Evolutionary conservation across 1,140 invertebrate species (phyloP).

Genomic region (Zophobas atratus): DNA sequence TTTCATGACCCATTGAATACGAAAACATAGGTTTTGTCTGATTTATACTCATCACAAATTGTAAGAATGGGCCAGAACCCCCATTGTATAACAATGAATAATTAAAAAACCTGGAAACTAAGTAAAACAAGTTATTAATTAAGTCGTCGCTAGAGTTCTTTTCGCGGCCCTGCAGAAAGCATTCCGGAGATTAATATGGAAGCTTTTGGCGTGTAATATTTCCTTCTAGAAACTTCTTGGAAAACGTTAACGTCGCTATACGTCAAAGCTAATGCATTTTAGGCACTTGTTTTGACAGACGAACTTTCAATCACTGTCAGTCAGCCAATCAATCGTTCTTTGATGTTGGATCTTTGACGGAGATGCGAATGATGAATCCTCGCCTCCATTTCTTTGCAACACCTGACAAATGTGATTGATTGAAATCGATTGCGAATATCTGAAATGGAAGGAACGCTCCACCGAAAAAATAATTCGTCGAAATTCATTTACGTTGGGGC

Average conservation of each 20-base stretch:
- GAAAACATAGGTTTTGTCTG: no score
- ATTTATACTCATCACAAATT: no score
- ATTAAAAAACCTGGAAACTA: no score
- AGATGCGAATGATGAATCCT: constrained; percentile 51
- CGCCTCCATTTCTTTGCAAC: constrained; percentile 53
- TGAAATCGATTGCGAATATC: constrained; percentile 61
- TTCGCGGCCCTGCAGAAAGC: no score
- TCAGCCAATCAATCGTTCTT: constrained; percentile 65
- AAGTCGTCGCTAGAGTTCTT: no score
- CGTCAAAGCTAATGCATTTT: constrained; percentile 40
- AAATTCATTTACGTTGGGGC: constrained; percentile 1
- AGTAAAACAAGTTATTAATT: no score
- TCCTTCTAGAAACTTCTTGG: constrained; percentile 6
- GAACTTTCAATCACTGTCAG: constrained; percentile 64
- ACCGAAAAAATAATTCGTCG: not conserved
- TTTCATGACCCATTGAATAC: no score
- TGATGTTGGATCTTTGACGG: constrained; percentile 62
- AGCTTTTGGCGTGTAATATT: constrained; percentile 26
- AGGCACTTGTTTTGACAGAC: constrained; percentile 46
- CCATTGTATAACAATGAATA: no score
- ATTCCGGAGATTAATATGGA: not conserved
- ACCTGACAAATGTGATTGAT: constrained; percentile 66
- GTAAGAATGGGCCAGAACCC: no score
- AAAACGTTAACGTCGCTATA: constrained; percentile 33
- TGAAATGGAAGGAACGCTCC: not conserved